phyloP scores from a whole-genome alignment of 1,140 invertebrate species.

The Pinna nobilis region DNA sequence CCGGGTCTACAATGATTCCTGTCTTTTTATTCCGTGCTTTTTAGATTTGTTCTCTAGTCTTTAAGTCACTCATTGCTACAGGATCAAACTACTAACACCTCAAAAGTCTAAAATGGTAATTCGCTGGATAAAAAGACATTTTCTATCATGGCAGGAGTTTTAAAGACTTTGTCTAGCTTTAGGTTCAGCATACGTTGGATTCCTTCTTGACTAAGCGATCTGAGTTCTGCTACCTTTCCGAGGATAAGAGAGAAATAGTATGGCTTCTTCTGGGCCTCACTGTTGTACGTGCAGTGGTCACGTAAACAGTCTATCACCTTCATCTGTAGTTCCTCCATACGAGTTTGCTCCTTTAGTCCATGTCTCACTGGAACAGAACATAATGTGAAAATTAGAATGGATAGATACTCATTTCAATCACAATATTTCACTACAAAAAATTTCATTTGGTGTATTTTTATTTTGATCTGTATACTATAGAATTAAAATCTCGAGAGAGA shows the following conservation, averaged over 20 bases:
- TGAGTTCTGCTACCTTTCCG: constrained; percentile 91
- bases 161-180: constrained; percentile 93
- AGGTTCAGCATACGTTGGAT: constrained; percentile 95
- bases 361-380: constrained; percentile 93
- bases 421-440: neutral
- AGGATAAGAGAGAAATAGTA: constrained; percentile 94
- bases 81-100: too few species aligned
- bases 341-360: constrained; percentile 91
- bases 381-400: constrained; percentile 5
- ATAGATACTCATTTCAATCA: neutral
- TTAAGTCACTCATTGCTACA: too few species aligned
- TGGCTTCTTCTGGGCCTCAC: constrained; percentile 88
- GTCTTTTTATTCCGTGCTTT: too few species aligned
- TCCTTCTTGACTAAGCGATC: constrained; percentile 93
- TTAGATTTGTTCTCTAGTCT: too few species aligned
- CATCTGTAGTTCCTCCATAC: constrained; percentile 95
- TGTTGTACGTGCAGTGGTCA: constrained; percentile 96
- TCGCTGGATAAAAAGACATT: constrained; percentile 93
- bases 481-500: too few species aligned
- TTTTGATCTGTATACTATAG: neutral
- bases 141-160: constrained; percentile 90
- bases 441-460: neutral
- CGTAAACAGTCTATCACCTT: constrained; percentile 94
- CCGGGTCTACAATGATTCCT: too few species aligned
- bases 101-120: constrained; percentile 93